Conservation (phyloP, 1,140 invertebrate genomes). For the Camponotus vicinus region DNA sequence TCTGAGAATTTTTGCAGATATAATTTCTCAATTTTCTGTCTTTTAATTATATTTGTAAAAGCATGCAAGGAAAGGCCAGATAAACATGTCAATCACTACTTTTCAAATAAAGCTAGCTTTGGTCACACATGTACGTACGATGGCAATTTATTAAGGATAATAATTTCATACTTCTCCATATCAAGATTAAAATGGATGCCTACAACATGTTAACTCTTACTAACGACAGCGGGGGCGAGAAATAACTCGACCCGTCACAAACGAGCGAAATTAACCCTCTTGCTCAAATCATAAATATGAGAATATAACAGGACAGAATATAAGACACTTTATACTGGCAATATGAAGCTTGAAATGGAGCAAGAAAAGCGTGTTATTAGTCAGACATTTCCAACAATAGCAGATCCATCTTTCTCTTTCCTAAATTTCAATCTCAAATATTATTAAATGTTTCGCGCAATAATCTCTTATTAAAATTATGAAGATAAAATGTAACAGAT, state of each 20-base stretch:
- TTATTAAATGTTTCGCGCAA: no score
- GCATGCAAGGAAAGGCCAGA: neutral
- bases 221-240: neutral
- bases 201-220: slow-evolving; percentile 24
- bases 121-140: neutral
- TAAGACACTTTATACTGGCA: neutral
- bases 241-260: slow-evolving; percentile 11
- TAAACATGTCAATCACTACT: neutral
- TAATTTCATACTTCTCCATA: slow-evolving; percentile 56
- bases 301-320: slow-evolving; percentile 13
- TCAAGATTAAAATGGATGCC: slow-evolving; percentile 29
- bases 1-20: neutral
- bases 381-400: slow-evolving; percentile 9
- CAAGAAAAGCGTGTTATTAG: neutral
- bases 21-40: neutral
- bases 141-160: slow-evolving; percentile 54
- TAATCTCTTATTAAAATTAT: neutral
- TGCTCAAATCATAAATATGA: slow-evolving; percentile 43
- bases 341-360: neutral
- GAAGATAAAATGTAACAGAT: neutral
- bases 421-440: neutral
- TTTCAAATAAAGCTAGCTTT: neutral
- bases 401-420: neutral
- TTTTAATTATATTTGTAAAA: slow-evolving; percentile 1
- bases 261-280: slow-evolving; percentile 23